Conservation (phyloP, 2,797 vertebrate species). For the Pipistrellus pipistrellus region DNA sequence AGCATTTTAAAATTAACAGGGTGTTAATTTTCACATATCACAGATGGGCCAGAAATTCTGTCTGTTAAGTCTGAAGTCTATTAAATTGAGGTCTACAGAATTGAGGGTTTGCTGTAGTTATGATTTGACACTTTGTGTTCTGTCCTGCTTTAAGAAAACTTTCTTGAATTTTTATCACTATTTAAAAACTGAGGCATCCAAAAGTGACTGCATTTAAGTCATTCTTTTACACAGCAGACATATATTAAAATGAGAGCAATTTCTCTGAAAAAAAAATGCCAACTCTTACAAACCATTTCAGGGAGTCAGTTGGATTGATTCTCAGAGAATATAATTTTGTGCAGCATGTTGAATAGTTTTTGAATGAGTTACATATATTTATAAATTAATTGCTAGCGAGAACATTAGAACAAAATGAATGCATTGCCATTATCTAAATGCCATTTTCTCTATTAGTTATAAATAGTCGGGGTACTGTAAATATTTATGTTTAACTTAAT, state of each 20-base stretch:
- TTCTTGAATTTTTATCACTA: conserved; percentile 34
- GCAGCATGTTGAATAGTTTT: neutral
- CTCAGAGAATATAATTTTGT: neutral
- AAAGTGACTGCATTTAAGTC: neutral
- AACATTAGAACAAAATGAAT: neutral
- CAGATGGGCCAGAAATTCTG: neutral
- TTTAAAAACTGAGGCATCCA: neutral
- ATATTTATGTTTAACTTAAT: neutral
- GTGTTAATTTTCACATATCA: neutral
- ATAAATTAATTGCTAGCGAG: neutral
- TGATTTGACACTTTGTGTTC: neutral
- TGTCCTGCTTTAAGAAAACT: neutral
- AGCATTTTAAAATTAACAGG: neutral
- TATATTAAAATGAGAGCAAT: neutral
- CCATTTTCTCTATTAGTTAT: neutral
- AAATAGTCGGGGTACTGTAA: neutral
- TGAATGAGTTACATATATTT: conserved; percentile 11
- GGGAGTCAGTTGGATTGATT: neutral
- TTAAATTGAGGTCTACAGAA: neutral
- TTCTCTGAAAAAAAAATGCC: neutral
- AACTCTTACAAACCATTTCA: neutral
- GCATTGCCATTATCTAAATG: neutral
- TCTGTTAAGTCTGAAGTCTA: neutral
- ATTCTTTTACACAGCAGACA: neutral
- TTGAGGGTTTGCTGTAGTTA: neutral